These are phyloP conservation scores for Heliothis peltigera DNA, from an alignment of 2,888 invertebrate species.

Conservation along the genomic window DNA sequence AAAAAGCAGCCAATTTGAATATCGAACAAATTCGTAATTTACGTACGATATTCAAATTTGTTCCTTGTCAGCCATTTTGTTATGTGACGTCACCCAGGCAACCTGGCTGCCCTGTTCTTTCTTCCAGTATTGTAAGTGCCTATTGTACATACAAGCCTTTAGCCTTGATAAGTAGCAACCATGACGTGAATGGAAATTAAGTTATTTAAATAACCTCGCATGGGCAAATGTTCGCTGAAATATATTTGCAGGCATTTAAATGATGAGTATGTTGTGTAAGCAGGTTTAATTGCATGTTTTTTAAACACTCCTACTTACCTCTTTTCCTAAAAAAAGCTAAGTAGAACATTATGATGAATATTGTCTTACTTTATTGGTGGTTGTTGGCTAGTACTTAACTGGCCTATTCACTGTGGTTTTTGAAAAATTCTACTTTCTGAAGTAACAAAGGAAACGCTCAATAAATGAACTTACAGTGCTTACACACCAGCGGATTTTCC, in stretches of 20 bases:
- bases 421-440: not conserved
- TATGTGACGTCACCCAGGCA: slow-evolving; percentile 45
- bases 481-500: too few species aligned
- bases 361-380: too few species aligned
- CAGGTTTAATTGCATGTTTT: too few species aligned
- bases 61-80: slow-evolving; percentile 44
- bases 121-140: slow-evolving; percentile 37
- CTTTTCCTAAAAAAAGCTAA: not conserved
- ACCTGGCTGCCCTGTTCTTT: slow-evolving; percentile 33
- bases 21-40: too few species aligned
- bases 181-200: slow-evolving; percentile 68
- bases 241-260: slow-evolving; percentile 1
- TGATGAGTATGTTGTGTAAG: not conserved
- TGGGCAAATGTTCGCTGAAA: slow-evolving; percentile 27
- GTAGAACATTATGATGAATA: too few species aligned
- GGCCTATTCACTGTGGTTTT: too few species aligned
- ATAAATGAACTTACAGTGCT: too few species aligned
- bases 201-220: slow-evolving; percentile 60
- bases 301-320: too few species aligned
- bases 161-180: slow-evolving; percentile 65
- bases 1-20: too few species aligned
- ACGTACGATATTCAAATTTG: slow-evolving; percentile 16
- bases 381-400: too few species aligned
- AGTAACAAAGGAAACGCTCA: too few species aligned
- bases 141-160: slow-evolving; percentile 39